Percentiles rank a stretch among this genome's conserved stretches.
phyloP scores from a whole-genome alignment of 2,113 vertebrate genomes.

The Malurus elegans region DNA sequence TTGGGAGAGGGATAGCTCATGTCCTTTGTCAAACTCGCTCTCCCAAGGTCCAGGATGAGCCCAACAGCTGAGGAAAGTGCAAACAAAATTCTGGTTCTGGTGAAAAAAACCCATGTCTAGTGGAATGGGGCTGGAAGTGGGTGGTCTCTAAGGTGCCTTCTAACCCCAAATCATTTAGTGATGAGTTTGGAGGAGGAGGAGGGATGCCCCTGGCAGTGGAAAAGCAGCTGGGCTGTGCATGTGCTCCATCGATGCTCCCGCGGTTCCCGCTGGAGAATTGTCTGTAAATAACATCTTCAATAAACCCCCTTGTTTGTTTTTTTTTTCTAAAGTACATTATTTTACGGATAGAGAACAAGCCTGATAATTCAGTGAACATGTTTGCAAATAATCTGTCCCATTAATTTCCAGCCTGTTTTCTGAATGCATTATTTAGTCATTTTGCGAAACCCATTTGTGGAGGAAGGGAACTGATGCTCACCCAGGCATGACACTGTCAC shows the following conservation, averaged over 20 bases:
- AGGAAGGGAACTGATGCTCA: not conserved
- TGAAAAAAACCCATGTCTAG: not conserved
- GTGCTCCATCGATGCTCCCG: rapidly evolving
- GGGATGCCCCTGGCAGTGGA: not conserved
- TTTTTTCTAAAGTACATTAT: not conserved
- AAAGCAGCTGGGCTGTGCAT: not conserved
- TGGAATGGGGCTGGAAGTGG: not conserved
- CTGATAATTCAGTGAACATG: constrained; percentile 55
- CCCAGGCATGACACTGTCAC: not conserved
- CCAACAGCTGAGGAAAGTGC: not conserved
- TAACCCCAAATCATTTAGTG: not conserved
- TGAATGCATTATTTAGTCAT: constrained; percentile 16
- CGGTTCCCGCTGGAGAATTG: not conserved
- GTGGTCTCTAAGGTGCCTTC: not conserved
- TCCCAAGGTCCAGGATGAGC: not conserved
- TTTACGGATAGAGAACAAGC: constrained; percentile 25
- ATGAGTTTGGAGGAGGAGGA: not conserved
- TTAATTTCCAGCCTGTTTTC: constrained; percentile 53
- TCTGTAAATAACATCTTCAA: constrained; percentile 4
- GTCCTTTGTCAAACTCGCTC: not conserved
- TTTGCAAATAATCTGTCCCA: constrained; percentile 60
- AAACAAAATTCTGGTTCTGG: not conserved
- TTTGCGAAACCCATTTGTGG: not conserved
- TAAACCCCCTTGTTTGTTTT: not conserved
- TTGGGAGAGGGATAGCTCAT: rapidly evolving